These are phyloP conservation scores for Fratercula arctica DNA, from an alignment of 2,797 vertebrate genomes.

Conservation along the genomic window DNA sequence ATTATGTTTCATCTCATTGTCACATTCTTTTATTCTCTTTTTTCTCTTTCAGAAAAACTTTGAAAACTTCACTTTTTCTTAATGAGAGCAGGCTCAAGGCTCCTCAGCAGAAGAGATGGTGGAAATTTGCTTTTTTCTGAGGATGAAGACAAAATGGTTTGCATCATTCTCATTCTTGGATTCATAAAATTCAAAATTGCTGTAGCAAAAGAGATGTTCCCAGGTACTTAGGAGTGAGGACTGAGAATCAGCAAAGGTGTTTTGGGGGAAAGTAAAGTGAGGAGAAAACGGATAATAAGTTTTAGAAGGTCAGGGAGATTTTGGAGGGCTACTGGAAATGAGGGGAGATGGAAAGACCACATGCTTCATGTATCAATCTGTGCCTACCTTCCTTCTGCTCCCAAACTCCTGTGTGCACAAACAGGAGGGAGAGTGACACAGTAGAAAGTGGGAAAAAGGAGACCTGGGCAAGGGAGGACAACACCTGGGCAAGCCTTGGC, in stretches of 20 bases:
- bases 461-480: not conserved
- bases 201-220: not conserved
- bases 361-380: not conserved
- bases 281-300: not conserved
- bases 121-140: not conserved
- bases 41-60: not conserved
- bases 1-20: not conserved
- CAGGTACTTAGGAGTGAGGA: rapidly evolving
- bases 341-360: not conserved
- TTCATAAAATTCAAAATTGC: not conserved
- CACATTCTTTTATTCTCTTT: not conserved
- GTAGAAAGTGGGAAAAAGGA: not conserved
- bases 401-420: not conserved
- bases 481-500: rapidly evolving
- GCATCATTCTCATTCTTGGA: not conserved
- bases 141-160: not conserved
- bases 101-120: not conserved
- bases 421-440: not conserved
- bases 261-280: not conserved
- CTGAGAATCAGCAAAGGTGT: not conserved
- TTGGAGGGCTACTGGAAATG: not conserved
- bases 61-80: not conserved
- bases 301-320: not conserved
- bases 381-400: not conserved
- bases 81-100: not conserved